Evolutionary conservation across 37 sponge, comb jelly and placozoan genomes (phyloP).

Genomic region (Chondrilla cf. caribensis): DNA sequence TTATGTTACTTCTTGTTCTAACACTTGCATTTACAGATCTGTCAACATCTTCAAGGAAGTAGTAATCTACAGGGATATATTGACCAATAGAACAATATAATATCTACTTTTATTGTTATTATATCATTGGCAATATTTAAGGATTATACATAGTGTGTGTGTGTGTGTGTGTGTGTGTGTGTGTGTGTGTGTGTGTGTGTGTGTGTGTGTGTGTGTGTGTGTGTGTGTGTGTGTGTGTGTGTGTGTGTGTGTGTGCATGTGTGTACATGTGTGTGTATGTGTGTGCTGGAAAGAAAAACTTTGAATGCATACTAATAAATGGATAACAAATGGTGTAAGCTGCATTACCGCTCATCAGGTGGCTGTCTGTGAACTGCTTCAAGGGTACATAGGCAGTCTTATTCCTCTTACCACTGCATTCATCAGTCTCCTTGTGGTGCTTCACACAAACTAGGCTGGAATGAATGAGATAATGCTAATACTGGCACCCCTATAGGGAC

Average conservation of each 20-base stretch:
- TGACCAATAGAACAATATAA: too few relatives aligned
- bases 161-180: too few relatives aligned
- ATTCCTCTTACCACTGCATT: slow-evolving; percentile 47
- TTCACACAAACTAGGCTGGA: slow-evolving; percentile 53
- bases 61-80: slow-evolving; percentile 51
- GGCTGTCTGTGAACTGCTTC: slow-evolving; percentile 42
- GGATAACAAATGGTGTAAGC: too few relatives aligned
- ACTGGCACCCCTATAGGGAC: not conserved
- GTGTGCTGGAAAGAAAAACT: slow-evolving; percentile 13
- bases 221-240: too few relatives aligned
- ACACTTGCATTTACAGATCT: slow-evolving; percentile 25
- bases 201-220: too few relatives aligned
- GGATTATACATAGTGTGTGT: too few relatives aligned
- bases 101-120: too few relatives aligned
- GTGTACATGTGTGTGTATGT: too few relatives aligned
- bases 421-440: slow-evolving; percentile 43
- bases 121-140: too few relatives aligned
- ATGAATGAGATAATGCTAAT: not conserved
- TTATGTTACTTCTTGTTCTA: not conserved
- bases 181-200: too few relatives aligned
- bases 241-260: too few relatives aligned
- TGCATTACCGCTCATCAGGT: slow-evolving; percentile 68
- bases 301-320: not conserved
- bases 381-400: slow-evolving; percentile 52
- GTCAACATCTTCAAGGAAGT: slow-evolving; percentile 68